Percentiles rank a stretch among this genome's conserved stretches.
These are phyloP conservation scores for Thamnophis elegans DNA, from an alignment of 2,797 vertebrate genomes.

Conservation along the genomic window DNA sequence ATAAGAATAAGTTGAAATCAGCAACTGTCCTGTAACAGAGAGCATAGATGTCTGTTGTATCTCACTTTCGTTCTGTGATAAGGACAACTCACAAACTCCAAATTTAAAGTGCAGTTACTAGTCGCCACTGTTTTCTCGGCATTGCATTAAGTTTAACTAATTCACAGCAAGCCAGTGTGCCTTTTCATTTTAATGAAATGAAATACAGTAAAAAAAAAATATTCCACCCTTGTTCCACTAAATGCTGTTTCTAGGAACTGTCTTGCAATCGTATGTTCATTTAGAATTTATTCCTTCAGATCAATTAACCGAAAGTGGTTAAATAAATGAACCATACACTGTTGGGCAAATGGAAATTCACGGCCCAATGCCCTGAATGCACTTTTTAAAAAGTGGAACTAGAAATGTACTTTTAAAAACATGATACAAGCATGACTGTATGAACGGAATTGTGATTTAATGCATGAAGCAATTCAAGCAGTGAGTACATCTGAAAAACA, in stretches of 20 bases:
- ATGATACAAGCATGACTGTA: not conserved
- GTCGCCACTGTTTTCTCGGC: not conserved
- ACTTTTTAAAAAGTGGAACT: not conserved
- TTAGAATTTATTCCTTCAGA: conserved; percentile 10
- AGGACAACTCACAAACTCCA: not conserved
- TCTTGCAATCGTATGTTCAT: conserved; percentile 1
- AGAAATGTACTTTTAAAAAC: not conserved
- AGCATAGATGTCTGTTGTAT: not conserved
- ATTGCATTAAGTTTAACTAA: not conserved
- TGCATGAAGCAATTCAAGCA: not conserved
- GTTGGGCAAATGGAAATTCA: not conserved
- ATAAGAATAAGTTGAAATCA: not conserved
- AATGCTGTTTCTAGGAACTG: not conserved
- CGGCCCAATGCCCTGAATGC: not conserved
- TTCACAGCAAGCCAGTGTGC: not conserved
- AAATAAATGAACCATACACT: conserved; percentile 8
- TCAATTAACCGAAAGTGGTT: conserved; percentile 15
- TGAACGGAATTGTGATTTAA: not conserved
- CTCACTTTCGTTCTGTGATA: not conserved
- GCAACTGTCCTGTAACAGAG: not conserved
- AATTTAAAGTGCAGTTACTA: not conserved
- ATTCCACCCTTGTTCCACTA: not conserved
- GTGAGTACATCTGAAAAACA: not conserved
- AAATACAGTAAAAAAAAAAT: not conserved
- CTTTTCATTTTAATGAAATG: not conserved